Conservation (phyloP, 2,797 vertebrate genomes). For the Eidolon dupreanum region DNA sequence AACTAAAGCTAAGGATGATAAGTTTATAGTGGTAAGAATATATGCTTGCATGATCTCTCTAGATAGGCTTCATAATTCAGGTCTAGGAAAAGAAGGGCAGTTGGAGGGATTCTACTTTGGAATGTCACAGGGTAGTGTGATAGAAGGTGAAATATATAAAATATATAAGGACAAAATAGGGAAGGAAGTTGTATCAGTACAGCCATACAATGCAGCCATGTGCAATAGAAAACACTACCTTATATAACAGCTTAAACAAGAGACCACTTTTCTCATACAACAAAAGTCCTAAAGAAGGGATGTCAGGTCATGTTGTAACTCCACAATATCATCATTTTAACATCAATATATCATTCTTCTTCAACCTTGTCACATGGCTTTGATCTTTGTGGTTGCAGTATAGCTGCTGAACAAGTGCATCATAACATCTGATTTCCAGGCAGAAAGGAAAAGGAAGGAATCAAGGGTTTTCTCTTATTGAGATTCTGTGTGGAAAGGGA, state of each 20-base stretch:
- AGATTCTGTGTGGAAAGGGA: background rate
- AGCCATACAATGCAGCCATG: background rate
- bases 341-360: background rate
- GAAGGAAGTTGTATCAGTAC: background rate
- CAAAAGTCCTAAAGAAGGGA: background rate
- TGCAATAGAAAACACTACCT: background rate
- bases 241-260: background rate
- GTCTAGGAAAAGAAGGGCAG: background rate
- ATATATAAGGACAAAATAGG: background rate
- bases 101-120: background rate
- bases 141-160: conserved; percentile 7
- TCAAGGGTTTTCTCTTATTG: background rate
- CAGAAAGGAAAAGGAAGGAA: background rate
- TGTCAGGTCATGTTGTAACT: background rate
- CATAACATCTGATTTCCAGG: background rate
- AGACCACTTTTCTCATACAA: background rate
- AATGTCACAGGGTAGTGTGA: background rate
- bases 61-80: background rate
- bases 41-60: background rate
- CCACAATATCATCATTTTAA: background rate
- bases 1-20: background rate
- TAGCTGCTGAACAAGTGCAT: background rate
- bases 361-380: background rate
- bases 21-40: background rate
- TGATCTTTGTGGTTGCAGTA: background rate